These are phyloP conservation scores for Mus caroli DNA, from an alignment of 2,797 vertebrate genomes.

Conservation along the genomic window DNA sequence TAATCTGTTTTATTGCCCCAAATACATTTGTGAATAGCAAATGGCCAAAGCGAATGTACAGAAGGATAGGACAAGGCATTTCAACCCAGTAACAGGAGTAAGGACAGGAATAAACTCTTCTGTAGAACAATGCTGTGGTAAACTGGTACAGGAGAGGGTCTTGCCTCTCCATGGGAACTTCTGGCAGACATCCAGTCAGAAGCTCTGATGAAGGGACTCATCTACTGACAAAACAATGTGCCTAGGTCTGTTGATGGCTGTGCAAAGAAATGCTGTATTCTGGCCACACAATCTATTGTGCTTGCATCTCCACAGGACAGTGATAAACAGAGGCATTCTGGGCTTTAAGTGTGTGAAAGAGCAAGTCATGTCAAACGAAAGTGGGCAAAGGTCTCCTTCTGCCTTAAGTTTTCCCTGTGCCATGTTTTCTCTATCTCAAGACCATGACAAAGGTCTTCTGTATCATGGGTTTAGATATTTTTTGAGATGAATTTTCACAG, in stretches of 20 bases:
- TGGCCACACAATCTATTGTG: conserved; percentile 9
- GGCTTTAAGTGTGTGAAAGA: neutral
- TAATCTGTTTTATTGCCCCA: neutral
- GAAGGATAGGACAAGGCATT: conserved; percentile 35
- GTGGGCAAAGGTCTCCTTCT: neutral
- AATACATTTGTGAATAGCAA: conserved; percentile 72
- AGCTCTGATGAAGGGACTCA: conserved; percentile 49
- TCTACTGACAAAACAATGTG: conserved; percentile 47
- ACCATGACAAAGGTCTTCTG: neutral
- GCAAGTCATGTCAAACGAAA: neutral
- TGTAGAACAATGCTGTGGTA: neutral
- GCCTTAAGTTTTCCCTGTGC: neutral
- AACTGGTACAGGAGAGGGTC: neutral
- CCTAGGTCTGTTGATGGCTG: conserved; percentile 27
- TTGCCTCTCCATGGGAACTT: conserved; percentile 67
- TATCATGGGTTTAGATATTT: neutral
- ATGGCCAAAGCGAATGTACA: neutral
- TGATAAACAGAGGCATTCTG: neutral
- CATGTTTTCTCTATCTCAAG: neutral
- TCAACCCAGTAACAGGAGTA: conserved; percentile 43
- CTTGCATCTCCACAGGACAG: conserved; percentile 52
- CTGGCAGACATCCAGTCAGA: conserved; percentile 58
- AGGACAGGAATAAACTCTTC: conserved; percentile 59
- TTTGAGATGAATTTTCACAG: neutral
- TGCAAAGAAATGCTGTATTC: conserved; percentile 49